A percentile compares a stretch with the other conserved stretches of the same genome.
These are phyloP conservation scores for Antigone vipio DNA, from an alignment of 2,113 vertebrate genomes.

Conservation along the genomic window DNA sequence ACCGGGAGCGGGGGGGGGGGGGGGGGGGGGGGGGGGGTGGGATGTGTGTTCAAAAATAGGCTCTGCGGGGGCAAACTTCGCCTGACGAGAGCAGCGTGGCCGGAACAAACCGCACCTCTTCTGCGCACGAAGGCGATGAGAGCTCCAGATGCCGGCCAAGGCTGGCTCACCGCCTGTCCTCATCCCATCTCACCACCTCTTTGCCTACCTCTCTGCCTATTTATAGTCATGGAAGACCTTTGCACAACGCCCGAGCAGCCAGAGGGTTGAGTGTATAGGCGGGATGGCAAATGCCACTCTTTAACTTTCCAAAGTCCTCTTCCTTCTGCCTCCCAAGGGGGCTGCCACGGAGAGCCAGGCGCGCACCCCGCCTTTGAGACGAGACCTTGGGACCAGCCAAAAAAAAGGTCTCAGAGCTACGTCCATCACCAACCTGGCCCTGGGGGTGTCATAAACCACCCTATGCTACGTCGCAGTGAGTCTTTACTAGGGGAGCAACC, in stretches of 20 bases:
- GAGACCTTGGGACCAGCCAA: background rate
- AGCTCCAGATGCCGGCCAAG: background rate
- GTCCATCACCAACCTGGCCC: background rate
- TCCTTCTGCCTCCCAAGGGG: background rate
- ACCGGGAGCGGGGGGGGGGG: background rate
- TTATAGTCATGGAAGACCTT: constrained; percentile 47
- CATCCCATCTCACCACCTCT: constrained; percentile 1
- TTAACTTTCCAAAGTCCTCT: background rate
- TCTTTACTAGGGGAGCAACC: background rate
- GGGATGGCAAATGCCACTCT: background rate
- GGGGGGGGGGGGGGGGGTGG: too few relatives aligned
- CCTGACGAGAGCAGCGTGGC: background rate
- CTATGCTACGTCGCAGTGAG: rapidly evolving
- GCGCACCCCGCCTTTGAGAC: background rate
- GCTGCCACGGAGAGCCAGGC: background rate
- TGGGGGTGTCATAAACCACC: background rate
- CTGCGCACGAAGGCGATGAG: background rate
- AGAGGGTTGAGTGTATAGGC: background rate
- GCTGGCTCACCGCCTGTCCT: background rate
- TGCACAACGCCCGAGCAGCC: background rate
- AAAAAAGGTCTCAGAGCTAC: background rate
- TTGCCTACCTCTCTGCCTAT: constrained; percentile 49
- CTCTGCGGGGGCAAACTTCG: constrained; percentile 31
- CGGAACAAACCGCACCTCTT: background rate
- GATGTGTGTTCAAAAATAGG: background rate